phyloP scores from a whole-genome alignment of 1,140 invertebrate genomes.

The Triops longicaudatus region DNA sequence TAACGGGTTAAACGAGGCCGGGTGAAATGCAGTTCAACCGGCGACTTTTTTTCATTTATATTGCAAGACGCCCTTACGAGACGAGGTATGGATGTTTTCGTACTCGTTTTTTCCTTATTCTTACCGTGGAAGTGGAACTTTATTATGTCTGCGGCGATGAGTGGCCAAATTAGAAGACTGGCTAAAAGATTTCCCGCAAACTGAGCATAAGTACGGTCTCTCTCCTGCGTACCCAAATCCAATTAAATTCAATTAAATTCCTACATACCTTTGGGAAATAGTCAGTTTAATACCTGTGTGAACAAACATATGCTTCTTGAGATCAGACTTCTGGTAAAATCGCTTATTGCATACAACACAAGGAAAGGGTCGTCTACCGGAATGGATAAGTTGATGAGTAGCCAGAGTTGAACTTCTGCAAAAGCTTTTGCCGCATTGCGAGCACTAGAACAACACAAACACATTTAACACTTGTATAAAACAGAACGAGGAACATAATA shows the following conservation, averaged over 20 bases:
- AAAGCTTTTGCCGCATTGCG: conserved; percentile 21
- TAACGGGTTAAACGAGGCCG: no score
- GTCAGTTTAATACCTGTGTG: conserved; percentile 18
- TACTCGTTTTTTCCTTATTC: background rate
- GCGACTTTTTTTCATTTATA: no score
- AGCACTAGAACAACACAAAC: conserved; percentile 14
- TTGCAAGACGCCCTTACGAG: no score
- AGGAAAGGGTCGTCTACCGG: conserved; percentile 22
- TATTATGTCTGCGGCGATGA: conserved; percentile 23
- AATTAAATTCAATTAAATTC: conserved; percentile 16
- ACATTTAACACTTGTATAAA: background rate
- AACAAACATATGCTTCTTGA: conserved; percentile 27
- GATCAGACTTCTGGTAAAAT: conserved; percentile 28
- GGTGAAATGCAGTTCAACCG: no score
- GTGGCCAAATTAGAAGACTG: conserved; percentile 27
- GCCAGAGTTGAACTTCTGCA: conserved; percentile 20
- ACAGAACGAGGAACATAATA: background rate
- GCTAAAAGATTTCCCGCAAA: conserved; percentile 25
- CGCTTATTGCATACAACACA: conserved; percentile 23
- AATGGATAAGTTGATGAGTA: conserved; percentile 25
- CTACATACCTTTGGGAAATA: background rate
- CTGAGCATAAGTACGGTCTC: conserved; percentile 18
- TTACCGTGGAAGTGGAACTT: conserved; percentile 3
- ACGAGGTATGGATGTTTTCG: no score
- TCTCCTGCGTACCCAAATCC: background rate